Conservation (phyloP, 92 coral and sea anemone genomes). For the Actinostola sp. region DNA sequence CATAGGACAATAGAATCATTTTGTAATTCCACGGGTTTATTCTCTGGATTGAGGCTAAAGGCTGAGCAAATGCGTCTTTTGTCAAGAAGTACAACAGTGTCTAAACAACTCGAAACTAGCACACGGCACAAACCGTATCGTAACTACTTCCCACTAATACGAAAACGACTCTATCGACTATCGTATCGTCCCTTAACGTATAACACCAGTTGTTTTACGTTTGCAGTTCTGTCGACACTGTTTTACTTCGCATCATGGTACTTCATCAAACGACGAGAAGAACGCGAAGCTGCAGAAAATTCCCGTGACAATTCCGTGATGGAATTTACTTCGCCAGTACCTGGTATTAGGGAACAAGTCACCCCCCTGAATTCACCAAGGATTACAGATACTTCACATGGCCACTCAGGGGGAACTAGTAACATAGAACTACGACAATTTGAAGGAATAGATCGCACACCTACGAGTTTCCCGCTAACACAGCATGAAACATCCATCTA, state of each 20-base stretch:
- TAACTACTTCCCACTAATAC: no score
- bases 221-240: conserved; percentile 81
- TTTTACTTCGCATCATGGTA: conserved; percentile 95
- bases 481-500: conserved; percentile 51
- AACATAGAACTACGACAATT: conserved; percentile 15
- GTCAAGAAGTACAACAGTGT: no score
- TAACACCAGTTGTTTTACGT: neutral
- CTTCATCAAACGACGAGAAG: conserved; percentile 82
- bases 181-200: no score
- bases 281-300: conserved; percentile 43
- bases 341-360: conserved; percentile 30
- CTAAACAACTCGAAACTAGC: no score
- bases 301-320: conserved; percentile 1
- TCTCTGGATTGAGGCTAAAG: no score
- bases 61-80: no score
- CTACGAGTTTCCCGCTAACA: conserved; percentile 9
- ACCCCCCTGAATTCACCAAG: conserved; percentile 13
- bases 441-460: neutral
- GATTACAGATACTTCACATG: neutral
- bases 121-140: no score
- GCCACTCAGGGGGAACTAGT: neutral
- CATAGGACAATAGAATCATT: no score
- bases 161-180: no score
- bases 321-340: conserved; percentile 43
- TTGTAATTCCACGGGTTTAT: no score